Conservation (phyloP, 2,797 vertebrate species). For the Melanotaenia nigrans region DNA sequence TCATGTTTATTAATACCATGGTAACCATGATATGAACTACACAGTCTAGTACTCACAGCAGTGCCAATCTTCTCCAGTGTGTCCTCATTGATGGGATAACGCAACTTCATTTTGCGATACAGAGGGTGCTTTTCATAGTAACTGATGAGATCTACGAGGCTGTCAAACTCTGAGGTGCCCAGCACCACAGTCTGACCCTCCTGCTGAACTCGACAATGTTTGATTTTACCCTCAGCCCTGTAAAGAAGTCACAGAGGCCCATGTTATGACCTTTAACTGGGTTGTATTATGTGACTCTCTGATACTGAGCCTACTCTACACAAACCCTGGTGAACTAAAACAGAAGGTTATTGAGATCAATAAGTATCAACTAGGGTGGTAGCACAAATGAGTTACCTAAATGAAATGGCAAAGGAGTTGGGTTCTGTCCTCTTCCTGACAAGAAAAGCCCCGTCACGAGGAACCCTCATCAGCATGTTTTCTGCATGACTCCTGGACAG, state of each 20-base stretch:
- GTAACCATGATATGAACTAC: background rate
- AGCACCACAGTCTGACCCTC: constrained; percentile 94
- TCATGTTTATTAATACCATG: background rate
- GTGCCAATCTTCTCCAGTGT: constrained; percentile 99
- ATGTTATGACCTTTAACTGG: background rate
- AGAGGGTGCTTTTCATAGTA: constrained; percentile 97
- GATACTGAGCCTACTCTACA: background rate
- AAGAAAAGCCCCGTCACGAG: constrained; percentile 95
- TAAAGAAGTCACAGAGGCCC: background rate
- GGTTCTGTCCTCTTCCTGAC: constrained; percentile 94
- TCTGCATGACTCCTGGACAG: constrained; percentile 93
- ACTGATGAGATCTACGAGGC: constrained; percentile 96
- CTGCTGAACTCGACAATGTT: constrained; percentile 97
- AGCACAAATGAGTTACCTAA: constrained; percentile 82
- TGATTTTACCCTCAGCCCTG: constrained; percentile 98
- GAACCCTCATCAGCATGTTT: constrained; percentile 98
- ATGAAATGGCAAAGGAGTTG: constrained; percentile 98
- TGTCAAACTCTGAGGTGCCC: constrained; percentile 97
- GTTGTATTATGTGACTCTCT: background rate
- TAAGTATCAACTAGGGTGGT: background rate
- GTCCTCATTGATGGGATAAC: constrained; percentile 99
- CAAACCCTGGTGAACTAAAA: background rate
- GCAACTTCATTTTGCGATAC: constrained; percentile 98
- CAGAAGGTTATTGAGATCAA: background rate
- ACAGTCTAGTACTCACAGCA: constrained; percentile 84